These are phyloP conservation scores for Microctonus brassicae DNA, from an alignment of 2,888 invertebrate genomes.

Conservation along the genomic window DNA sequence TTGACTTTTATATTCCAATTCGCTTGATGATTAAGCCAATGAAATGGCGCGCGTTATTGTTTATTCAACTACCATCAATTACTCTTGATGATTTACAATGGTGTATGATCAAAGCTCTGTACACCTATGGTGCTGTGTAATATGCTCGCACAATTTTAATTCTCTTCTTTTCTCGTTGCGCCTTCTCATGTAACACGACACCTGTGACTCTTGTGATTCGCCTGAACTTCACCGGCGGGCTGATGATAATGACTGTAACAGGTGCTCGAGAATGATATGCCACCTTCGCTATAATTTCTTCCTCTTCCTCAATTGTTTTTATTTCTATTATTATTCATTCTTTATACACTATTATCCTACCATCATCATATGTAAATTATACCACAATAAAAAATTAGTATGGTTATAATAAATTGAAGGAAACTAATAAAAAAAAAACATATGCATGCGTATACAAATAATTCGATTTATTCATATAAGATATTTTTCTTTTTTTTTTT, in stretches of 20 bases:
- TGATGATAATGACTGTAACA: constrained; percentile 66
- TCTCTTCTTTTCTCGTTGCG: constrained; percentile 46
- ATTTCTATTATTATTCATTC: too few species aligned
- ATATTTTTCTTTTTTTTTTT: not conserved
- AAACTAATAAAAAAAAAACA: not conserved
- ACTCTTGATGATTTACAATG: constrained; percentile 3
- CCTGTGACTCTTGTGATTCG: constrained; percentile 32
- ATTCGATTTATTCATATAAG: not conserved
- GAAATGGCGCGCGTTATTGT: constrained; percentile 6
- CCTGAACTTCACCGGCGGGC: constrained; percentile 27
- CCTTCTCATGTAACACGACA: constrained; percentile 28
- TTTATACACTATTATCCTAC: too few species aligned
- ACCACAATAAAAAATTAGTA: not conserved
- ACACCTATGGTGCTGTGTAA: not conserved
- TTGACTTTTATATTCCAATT: constrained; percentile 8
- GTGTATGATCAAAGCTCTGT: not conserved
- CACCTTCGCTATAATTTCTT: constrained; percentile 50
- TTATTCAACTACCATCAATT: constrained; percentile 11
- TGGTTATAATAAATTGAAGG: not conserved
- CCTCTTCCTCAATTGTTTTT: not conserved
- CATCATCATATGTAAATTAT: too few species aligned
- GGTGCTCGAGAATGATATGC: constrained; percentile 60
- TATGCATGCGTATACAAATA: not conserved
- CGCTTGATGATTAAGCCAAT: not conserved
- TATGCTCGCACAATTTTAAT: too few species aligned